Base-by-base conservation (phyloP, 2,113 vertebrate species). In the Grammomys surdaster region DNA sequence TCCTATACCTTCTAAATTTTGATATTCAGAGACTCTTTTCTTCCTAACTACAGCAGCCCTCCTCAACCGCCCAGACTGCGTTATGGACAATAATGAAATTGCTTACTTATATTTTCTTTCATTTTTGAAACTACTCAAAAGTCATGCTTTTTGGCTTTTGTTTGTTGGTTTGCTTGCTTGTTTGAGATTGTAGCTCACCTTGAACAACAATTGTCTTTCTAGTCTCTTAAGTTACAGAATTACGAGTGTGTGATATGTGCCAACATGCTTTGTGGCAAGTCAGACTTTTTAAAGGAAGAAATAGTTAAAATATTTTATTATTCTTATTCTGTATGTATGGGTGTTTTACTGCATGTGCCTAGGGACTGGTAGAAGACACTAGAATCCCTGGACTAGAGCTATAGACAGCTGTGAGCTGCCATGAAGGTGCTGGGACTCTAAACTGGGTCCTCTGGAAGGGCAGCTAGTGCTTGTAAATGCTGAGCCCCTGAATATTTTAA, bases 251-350 rank as follows among this genome's bases (percentile, higher is more conserved):
- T n/a, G 51, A 8, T 19, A 40, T 40, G 51, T 56, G 11, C 12
- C 24, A 73, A 33, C 33, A 70, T 36, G 58, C 31, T 22, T 51
- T 40, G 43, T 33, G 28, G 63, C 43, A 78, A 78, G 40, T 48
- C 58, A 67, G 56, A 43, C 17, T 94, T 65, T 95, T 96, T 78
- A 87, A 95, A 80, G 70, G 2, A 88, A 51, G 77, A 90, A 96
- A 75, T 65, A 95, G 43, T 56, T 95, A 54, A 89, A 77, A 33
- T 46, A 51, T 46, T 78, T 60, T 51, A 28, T 43, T 84, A 84
- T 82, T 82, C 58, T 24, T 51, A 51, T 51, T 51, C 48, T 51
- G 48, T 51, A 51, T 9, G 80, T 58, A 28, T 3, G 12, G 12
- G 5, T 26, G 22, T 40, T n/a, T 82, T 82, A n/a, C 54, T 82